These are phyloP conservation scores for Rhynchotus rufescens DNA, from an alignment of 2,797 vertebrate genomes.

Conservation along the genomic window DNA sequence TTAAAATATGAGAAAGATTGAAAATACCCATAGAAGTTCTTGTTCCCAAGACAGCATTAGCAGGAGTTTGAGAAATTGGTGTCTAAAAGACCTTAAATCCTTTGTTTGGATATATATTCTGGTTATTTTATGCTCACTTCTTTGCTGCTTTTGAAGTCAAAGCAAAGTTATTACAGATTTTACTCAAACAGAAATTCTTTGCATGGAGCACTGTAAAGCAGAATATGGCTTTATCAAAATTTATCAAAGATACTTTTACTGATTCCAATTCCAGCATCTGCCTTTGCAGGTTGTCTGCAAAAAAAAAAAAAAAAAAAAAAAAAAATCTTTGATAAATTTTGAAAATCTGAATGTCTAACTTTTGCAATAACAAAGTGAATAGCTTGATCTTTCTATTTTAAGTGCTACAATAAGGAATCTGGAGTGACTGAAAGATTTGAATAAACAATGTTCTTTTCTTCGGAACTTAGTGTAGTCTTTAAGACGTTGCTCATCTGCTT, in stretches of 20 bases:
- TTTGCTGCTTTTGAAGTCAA: not conserved
- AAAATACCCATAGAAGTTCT: not conserved
- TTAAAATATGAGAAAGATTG: not conserved
- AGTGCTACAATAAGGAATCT: not conserved
- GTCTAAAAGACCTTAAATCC: not conserved
- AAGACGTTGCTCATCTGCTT: not conserved
- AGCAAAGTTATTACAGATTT: not conserved
- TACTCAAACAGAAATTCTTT: not conserved
- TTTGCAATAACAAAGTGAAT: not conserved
- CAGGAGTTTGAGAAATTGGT: not conserved
- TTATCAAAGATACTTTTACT: too few species aligned
- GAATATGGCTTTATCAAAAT: too few species aligned
- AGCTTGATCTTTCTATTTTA: not conserved
- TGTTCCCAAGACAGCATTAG: not conserved
- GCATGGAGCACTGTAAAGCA: accelerated
- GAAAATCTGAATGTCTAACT: not conserved
- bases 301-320: not conserved
- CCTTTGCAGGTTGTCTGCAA: accelerated
- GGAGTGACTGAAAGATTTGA: not conserved
- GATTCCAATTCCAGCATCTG: not conserved
- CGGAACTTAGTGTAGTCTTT: not conserved
- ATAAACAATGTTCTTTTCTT: not conserved
- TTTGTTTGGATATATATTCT: not conserved
- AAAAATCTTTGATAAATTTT: not conserved
- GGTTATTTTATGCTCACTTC: not conserved